Base-by-base conservation (phyloP, 2,888 invertebrate genomes). In the Tipula helvola region DNA sequence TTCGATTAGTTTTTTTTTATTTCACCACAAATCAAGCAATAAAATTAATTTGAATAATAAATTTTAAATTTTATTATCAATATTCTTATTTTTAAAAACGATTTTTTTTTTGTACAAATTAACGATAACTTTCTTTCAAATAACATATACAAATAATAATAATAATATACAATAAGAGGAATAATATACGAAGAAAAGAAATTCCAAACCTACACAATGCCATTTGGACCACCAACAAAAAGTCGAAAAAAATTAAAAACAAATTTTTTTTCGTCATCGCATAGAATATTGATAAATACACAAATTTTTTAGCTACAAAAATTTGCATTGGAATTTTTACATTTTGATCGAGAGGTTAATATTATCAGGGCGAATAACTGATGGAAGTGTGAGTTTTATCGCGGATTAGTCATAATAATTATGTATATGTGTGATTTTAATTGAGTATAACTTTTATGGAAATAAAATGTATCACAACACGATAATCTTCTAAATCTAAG, bases 201-300 rank as follows among this genome's bases (percentile, higher is more conserved):
- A 71, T 71, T 71, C 71, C 71, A 71, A 71, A 71, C 71, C 71
- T 71, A 71, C 71, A 71, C 71, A 71, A 71, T 71, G 71, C 71
- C 71, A 71, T 71, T 71, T 71, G 71, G 71, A 71, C 71, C 71
- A 71, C 71, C 71, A 71, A 71, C 71, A 71, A 28, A 71, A 71
- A 71, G 52, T 52, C 52, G n/a, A 52, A 52, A n/a, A 44, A 44
- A 44, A 10, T 44, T 12, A 44, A 28, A 28, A 28, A 1, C 16
- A 16, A n/a, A 52, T 57, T 57, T 16, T 57, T 52, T 16, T 57
- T 57, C 5, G 39, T 39, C 39, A 10, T 52, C 16, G 12, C 16
- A n/a, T 16, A 16, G 13, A 57, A 57, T n/a, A n/a, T 57, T 57
- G 18, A 57, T 57, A 57, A 57, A 57, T 16, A 57, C n/a, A 57